These are phyloP conservation scores for Coccyzus lansbergi DNA, from an alignment of 2,797 vertebrate genomes.

Conservation along the genomic window DNA sequence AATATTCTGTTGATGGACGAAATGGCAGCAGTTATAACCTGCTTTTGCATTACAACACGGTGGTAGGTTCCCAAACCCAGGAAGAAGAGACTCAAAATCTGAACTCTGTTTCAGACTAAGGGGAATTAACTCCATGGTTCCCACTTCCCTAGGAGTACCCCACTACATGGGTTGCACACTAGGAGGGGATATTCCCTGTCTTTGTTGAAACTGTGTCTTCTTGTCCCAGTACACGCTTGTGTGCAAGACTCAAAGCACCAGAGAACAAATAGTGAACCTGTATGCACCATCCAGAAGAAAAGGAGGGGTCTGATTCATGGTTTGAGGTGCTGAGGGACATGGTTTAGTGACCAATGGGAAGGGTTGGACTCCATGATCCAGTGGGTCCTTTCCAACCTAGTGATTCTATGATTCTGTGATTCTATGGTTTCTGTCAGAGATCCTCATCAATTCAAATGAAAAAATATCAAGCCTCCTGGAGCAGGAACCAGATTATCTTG, in stretches of 20 bases:
- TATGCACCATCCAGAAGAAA: not conserved
- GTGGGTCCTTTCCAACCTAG: no score
- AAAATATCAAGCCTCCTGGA: not conserved
- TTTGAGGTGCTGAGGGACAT: no score
- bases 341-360: no score
- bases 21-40: not conserved
- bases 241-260: not conserved
- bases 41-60: rapidly evolving
- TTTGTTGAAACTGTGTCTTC: not conserved
- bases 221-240: not conserved
- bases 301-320: not conserved
- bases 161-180: not conserved
- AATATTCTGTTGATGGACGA: rapidly evolving
- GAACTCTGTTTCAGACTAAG: not conserved
- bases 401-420: no score
- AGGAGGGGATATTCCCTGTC: not conserved
- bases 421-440: not conserved
- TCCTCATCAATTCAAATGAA: not conserved
- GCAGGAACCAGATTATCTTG: not conserved
- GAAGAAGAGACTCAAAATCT: not conserved
- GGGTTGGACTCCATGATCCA: no score
- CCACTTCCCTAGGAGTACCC: not conserved
- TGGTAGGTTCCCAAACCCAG: not conserved
- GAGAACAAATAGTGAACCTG: not conserved
- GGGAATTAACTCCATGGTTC: not conserved